Base-by-base conservation (phyloP, 2,888 invertebrate genomes). In the Pseudolycoriella hygida region DNA sequence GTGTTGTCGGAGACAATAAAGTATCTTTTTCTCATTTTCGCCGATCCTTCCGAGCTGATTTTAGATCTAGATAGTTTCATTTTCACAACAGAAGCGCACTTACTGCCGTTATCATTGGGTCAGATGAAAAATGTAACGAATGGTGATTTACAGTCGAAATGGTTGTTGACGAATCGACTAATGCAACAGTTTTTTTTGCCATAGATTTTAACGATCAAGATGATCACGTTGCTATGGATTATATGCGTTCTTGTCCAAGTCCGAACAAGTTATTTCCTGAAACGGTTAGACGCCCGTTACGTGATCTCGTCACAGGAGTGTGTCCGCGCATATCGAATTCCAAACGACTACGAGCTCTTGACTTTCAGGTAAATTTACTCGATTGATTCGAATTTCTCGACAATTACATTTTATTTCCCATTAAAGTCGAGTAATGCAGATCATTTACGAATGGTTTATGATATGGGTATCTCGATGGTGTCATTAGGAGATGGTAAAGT, bases 1-100 rank as follows among this genome's bases (percentile, higher is more conserved):
- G 92, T 98, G 1, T 70, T 98, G 2, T 88, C 97, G 0, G 97
- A 98, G 68, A 98, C 97, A 0, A 87, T 98, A 58, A 98, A 98
- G 64, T 98, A 98, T 62, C 70, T 98, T 10, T 98, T 80, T 65
- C 73, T 98, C 61, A 67, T 98, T 47, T 98, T 97, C 62, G 80
- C 92, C 31, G 84, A 94, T 53, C 80, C 84, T 45, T 76, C 74
- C 30, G 93, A 96, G 56, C 65, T 90, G 42, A 73, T 84, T 6
- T 66, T 90, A 14, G 79, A 87, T 60, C 64, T 90, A 44, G 86
- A 89, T 58, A 81, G 88, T 59, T 90, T 88, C 62, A 76, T 90
- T 50, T 78, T 90, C 54, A 90, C 90, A 0, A 90, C 90, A 0
- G 97, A 98, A 64, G 97, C 94, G 1, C 97, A 98, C 67, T 75